Base-by-base conservation (phyloP, 2,888 invertebrate species). In the Euzetes globulus region DNA sequence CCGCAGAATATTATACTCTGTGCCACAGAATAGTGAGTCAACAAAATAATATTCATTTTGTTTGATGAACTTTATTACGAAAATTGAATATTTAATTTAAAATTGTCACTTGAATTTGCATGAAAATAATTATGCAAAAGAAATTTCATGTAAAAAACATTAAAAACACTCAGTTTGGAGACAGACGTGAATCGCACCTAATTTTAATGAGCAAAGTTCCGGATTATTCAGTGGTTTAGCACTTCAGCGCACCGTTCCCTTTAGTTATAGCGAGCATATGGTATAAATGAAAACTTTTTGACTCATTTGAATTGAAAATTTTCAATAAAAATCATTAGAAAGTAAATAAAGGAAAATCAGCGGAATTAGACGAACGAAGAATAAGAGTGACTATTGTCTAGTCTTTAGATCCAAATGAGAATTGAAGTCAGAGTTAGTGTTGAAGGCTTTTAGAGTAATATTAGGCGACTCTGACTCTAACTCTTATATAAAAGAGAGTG, bases 391-490 rank as follows among this genome's bases (percentile, higher is more conserved):
- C 52, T 52, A 22, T 52, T 22, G 22, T 52, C n/a, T 5, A 19
- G 22, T 52, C 41, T 11, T 41, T 41, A 41, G 41, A 41, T 41
- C 41, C 41, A 45, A 68, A 68, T 68, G 68, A 45, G 41, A 68
- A 41, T 37, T 41, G 68, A 68, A 68, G 68, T 68, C 6, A 45
- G 17, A 37, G 37, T 68, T 41, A 41, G 17, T 68, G n/a, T 17
- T 68, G 68, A 68, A 37, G 22, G 68, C 41, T 68, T 68, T 68
- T 68, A 68, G 17, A 22, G 41, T 68, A 68, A 68, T 68, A 41
- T 68, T 68, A 41, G 68, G 4, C 5, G 68, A 68, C 45, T 68
- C 19, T 68, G 68, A 68, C 45, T 68, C 11, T 63, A 33, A 60
- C 27, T 5, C 19, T n/a, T 63, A 63, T 63, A 63, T 33, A 65